Conservation (phyloP, 2,113 vertebrate genomes). For the Rallus limicola region DNA sequence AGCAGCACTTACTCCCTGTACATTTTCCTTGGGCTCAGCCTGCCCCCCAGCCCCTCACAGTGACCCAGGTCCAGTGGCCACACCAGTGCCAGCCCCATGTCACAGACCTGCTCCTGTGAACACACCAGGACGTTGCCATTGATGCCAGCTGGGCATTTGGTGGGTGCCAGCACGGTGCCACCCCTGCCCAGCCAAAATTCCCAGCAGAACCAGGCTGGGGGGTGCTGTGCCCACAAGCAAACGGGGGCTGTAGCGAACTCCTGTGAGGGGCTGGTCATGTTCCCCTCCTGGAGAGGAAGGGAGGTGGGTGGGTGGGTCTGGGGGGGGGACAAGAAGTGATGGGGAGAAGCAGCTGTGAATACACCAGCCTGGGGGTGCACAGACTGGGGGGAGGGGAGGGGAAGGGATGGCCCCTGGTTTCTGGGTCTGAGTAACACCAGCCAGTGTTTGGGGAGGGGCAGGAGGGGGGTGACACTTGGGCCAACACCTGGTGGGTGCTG, state of each 20-base stretch:
- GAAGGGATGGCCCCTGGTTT: not conserved
- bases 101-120: not conserved
- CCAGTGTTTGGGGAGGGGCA: not conserved
- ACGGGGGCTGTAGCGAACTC: not conserved
- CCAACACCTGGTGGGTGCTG: accelerated
- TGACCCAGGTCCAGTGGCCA: not conserved
- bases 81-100: not conserved
- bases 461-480: not conserved
- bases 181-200: not conserved
- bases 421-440: not conserved
- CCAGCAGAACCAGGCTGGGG: not conserved
- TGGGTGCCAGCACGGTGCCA: accelerated
- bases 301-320: not conserved
- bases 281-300: not conserved
- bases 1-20: not conserved
- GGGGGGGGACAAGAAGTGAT: not conserved
- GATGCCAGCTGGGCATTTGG: accelerated
- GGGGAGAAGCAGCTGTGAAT: not conserved
- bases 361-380: accelerated
- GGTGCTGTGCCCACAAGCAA: not conserved
- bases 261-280: not conserved
- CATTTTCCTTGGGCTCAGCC: not conserved
- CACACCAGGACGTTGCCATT: accelerated
- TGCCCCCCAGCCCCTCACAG: accelerated
- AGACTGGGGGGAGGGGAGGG: not conserved